Evolutionary conservation across 37 sponge, comb jelly and placozoan species (phyloP).

Genomic region (Haliclona indistincta): DNA sequence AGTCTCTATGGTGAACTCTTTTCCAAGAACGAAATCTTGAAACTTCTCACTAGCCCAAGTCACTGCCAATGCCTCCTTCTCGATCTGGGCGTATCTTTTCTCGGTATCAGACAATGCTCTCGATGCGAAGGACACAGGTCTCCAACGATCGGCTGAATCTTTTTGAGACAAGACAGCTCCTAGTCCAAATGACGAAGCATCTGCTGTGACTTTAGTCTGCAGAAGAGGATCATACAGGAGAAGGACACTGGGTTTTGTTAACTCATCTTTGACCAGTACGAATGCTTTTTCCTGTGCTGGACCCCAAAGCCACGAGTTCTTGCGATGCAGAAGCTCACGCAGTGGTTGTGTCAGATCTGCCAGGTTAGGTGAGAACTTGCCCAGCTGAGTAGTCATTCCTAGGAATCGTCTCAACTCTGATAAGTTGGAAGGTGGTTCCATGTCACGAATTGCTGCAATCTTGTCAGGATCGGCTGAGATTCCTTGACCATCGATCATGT

Average conservation of each 20-base stretch:
- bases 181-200: slow-evolving; percentile 32
- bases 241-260: slow-evolving; percentile 29
- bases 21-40: slow-evolving; percentile 29
- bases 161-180: slow-evolving; percentile 39
- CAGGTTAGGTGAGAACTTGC: slow-evolving; percentile 31
- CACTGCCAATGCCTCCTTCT: slow-evolving; percentile 47
- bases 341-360: slow-evolving; percentile 33
- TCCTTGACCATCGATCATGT: slow-evolving; percentile 27
- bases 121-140: slow-evolving; percentile 46
- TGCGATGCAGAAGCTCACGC: slow-evolving; percentile 19
- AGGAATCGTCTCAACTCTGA: slow-evolving; percentile 33
- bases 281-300: slow-evolving; percentile 22
- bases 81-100: slow-evolving; percentile 42
- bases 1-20: slow-evolving; percentile 18
- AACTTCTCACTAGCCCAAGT: slow-evolving; percentile 59
- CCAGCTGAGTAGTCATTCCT: slow-evolving; percentile 47
- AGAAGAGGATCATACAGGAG: slow-evolving; percentile 13
- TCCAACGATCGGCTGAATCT: background rate
- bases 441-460: slow-evolving; percentile 19
- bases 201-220: slow-evolving; percentile 28
- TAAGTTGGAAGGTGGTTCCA: slow-evolving; percentile 25
- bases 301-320: slow-evolving; percentile 30
- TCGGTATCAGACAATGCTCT: slow-evolving; percentile 40
- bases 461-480: slow-evolving; percentile 34
- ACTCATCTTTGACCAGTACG: slow-evolving; percentile 26